phyloP scores from a whole-genome alignment of 2,797 vertebrate species.

The Smutsia gigantea region DNA sequence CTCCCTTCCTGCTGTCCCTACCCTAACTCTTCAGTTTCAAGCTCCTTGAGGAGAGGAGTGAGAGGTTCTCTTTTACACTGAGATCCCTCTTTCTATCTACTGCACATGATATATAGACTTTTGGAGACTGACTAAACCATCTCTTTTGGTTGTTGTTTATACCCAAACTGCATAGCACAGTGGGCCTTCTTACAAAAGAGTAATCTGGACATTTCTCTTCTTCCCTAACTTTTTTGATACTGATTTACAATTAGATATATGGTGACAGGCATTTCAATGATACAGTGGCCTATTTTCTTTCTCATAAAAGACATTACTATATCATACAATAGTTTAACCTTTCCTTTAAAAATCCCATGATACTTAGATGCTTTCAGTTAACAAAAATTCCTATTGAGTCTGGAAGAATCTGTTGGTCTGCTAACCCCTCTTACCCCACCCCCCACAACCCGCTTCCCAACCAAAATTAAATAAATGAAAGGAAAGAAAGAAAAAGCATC shows the following conservation, averaged over 20 bases:
- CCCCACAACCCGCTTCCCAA: background rate
- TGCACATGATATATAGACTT: background rate
- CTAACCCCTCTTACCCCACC: background rate
- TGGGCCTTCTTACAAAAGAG: background rate
- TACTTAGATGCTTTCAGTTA: slow-evolving; percentile 83
- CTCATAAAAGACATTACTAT: slow-evolving; percentile 73
- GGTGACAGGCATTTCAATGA: slow-evolving; percentile 12
- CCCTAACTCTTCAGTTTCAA: background rate
- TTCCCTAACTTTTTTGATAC: background rate
- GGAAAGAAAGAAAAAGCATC: slow-evolving; percentile 66
- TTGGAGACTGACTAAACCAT: background rate
- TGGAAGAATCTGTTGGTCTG: slow-evolving; percentile 58
- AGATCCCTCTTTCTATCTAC: background rate
- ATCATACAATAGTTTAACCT: slow-evolving; percentile 83
- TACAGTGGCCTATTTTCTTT: slow-evolving; percentile 61
- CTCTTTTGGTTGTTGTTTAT: background rate
- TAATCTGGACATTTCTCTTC: background rate
- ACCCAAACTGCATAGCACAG: background rate
- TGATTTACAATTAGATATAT: background rate
- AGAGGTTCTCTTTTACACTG: background rate
- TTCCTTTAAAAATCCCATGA: slow-evolving; percentile 88
- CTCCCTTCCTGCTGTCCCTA: background rate
- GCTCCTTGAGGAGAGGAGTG: background rate
- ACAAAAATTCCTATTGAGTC: slow-evolving; percentile 86
- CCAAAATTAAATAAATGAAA: background rate